Conservation (phyloP, 2,888 invertebrate species). For the Zygaena filipendulae region DNA sequence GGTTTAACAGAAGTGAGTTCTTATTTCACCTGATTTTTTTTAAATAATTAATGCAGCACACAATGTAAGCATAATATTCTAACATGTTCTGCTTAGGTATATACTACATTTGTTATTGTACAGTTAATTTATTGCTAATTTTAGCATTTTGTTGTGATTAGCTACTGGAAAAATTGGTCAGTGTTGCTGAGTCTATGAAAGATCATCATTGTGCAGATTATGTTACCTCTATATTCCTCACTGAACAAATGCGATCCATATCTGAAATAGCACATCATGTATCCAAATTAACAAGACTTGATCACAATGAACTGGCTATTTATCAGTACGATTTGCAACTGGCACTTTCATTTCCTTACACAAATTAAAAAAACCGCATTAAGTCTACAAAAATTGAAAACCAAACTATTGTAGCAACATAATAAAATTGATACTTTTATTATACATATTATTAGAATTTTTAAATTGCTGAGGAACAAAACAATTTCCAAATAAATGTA, state of each 20-base stretch:
- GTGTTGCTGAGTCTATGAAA: constrained; percentile 23
- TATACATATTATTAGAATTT: not conserved
- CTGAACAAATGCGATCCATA: constrained; percentile 28
- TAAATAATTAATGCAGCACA: too few relatives aligned
- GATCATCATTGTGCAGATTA: constrained; percentile 31
- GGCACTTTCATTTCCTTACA: too few relatives aligned
- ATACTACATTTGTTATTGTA: too few relatives aligned
- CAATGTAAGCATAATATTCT: too few relatives aligned
- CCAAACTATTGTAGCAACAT: too few relatives aligned
- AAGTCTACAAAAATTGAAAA: too few relatives aligned
- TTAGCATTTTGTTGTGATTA: constrained; percentile 14
- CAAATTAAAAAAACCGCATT: too few relatives aligned
- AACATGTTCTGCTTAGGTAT: too few relatives aligned
- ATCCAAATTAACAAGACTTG: constrained; percentile 20
- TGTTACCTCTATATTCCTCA: constrained; percentile 26
- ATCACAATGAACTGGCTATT: constrained; percentile 21
- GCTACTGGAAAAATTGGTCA: constrained; percentile 25
- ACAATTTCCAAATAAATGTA: not conserved
- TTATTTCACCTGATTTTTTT: not conserved
- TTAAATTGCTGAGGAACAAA: not conserved
- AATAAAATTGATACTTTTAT: too few relatives aligned
- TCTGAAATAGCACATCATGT: constrained; percentile 26
- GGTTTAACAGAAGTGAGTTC: constrained; percentile 29
- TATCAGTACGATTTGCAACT: constrained; percentile 28
- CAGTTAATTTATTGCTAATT: too few relatives aligned